phyloP scores from a whole-genome alignment of 2,888 invertebrate genomes.

The Smittia aterrima region DNA sequence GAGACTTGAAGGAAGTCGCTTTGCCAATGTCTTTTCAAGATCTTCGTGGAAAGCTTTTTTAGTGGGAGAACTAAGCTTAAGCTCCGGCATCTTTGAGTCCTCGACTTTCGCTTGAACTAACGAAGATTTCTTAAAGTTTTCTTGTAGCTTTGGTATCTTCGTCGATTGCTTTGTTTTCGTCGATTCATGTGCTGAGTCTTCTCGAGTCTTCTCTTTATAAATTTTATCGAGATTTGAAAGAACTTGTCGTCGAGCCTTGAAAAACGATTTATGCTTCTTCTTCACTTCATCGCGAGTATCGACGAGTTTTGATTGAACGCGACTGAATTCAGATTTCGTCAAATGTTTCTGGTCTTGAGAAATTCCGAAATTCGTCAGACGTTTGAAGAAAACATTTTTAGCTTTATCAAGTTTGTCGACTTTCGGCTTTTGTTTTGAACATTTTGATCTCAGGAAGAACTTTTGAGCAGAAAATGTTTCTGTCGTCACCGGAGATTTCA shows the following conservation, averaged over 20 bases:
- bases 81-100: not conserved
- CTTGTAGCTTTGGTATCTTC: not conserved
- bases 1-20: no score
- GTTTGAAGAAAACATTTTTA: conserved; percentile 8
- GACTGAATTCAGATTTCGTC: not conserved
- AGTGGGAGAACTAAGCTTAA: no score
- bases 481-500: not conserved
- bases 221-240: conserved; percentile 48
- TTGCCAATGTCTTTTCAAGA: not conserved
- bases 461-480: not conserved
- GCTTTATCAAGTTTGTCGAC: not conserved
- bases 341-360: not conserved
- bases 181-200: not conserved
- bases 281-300: conserved; percentile 26
- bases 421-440: not conserved
- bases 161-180: not conserved
- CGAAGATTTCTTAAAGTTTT: not conserved
- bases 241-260: conserved; percentile 49
- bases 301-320: not conserved
- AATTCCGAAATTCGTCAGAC: conserved; percentile 11
- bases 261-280: conserved; percentile 47
- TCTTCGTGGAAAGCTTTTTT: not conserved
- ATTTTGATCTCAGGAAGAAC: not conserved
- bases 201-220: conserved; percentile 41
- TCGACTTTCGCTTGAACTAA: not conserved